phyloP scores from a whole-genome alignment of 2,888 invertebrate genomes.

The Agyllia agylla region DNA sequence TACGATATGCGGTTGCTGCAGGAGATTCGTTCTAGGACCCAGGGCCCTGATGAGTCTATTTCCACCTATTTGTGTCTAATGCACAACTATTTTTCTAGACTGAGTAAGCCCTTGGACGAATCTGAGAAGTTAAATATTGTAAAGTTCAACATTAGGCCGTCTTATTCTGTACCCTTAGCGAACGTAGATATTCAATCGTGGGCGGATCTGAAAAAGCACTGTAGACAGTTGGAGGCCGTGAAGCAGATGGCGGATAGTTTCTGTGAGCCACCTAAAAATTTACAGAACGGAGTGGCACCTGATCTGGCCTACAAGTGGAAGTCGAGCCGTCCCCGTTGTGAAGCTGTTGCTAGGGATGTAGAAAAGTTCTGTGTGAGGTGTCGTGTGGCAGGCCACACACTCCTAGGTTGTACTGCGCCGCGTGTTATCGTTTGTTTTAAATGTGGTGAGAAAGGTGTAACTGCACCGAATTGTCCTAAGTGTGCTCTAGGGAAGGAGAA shows the following conservation, averaged over 20 bases:
- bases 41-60: background rate
- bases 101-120: background rate
- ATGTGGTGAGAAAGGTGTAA: background rate
- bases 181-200: background rate
- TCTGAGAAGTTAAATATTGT: background rate
- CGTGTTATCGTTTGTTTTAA: background rate
- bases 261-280: background rate
- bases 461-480: background rate
- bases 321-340: background rate
- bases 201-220: background rate
- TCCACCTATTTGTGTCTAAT: background rate
- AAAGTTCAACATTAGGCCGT: background rate
- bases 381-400: background rate
- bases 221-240: background rate
- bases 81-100: background rate
- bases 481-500: background rate
- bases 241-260: background rate
- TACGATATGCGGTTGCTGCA: background rate
- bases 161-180: background rate
- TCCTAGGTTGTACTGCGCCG: background rate
- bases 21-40: background rate
- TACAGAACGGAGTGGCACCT: background rate
- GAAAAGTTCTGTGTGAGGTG: background rate
- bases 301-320: background rate
- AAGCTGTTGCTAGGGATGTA: background rate